phyloP scores from a whole-genome alignment of 2,797 vertebrate species.

The Sandelia bainsii region DNA sequence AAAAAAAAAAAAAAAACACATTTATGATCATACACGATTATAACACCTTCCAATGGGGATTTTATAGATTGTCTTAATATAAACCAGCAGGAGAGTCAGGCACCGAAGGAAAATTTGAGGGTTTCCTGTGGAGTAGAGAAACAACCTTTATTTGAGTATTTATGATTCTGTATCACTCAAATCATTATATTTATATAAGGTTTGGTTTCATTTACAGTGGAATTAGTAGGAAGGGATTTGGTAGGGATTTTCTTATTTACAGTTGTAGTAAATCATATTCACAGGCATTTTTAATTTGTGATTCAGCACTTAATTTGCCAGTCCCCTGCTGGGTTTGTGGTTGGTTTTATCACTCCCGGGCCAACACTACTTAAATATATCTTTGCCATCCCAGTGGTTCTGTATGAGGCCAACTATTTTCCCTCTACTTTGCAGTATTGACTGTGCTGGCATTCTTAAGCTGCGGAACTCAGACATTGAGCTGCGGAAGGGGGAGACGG shows the following conservation, averaged over 20 bases:
- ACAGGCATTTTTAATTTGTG: conserved; percentile 58
- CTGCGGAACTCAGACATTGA: conserved; percentile 99
- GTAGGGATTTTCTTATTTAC: conserved; percentile 59
- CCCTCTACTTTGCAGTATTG: conserved; percentile 87
- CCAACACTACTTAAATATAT: conserved; percentile 53
- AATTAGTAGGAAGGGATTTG: conserved; percentile 51
- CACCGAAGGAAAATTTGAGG: conserved; percentile 60
- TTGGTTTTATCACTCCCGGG: conserved; percentile 64
- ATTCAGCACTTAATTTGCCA: conserved; percentile 53
- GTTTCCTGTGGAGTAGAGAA: conserved; percentile 50
- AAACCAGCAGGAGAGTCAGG: conserved; percentile 52
- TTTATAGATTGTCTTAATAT: conserved; percentile 69
- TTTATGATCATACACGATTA: conserved; percentile 49
- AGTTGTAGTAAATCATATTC: conserved; percentile 65
- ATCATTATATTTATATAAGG: conserved; percentile 55
- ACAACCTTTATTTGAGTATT: conserved; percentile 50
- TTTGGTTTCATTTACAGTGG: conserved; percentile 61
- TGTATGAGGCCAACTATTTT: conserved; percentile 58
- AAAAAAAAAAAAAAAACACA: conserved; percentile 28
- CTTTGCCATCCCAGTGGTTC: conserved; percentile 40
- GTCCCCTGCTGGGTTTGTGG: conserved; percentile 57
- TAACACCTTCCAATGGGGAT: conserved; percentile 58
- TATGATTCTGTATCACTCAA: conserved; percentile 43
- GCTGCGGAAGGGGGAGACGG: conserved; percentile 98
- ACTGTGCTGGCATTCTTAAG: conserved; percentile 98